Evolutionary conservation across 2,888 invertebrate species (phyloP).

Genomic region (Carabus problematicus): DNA sequence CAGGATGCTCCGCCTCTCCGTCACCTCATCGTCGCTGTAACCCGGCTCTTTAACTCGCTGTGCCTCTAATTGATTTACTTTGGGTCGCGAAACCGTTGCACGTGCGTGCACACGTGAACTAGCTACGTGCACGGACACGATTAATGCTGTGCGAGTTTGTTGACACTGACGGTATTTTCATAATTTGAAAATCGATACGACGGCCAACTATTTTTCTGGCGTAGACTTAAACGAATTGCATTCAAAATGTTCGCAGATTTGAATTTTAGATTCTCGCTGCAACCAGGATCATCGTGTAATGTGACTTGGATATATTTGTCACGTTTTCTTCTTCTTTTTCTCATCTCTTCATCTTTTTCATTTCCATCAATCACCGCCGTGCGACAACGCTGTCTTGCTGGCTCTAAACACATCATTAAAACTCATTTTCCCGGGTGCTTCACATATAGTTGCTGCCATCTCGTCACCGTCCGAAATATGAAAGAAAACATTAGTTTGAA

Average conservation of each 20-base stretch:
- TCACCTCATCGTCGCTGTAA: background rate
- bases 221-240: background rate
- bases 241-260: no score
- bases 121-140: background rate
- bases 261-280: no score
- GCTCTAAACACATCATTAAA: constrained; percentile 55
- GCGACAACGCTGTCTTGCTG: constrained; percentile 7
- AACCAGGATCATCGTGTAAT: no score
- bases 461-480: constrained; percentile 31
- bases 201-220: background rate
- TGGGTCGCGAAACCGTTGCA: constrained; percentile 8
- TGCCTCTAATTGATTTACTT: constrained; percentile 16
- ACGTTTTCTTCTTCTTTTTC: background rate
- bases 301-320: constrained; percentile 45
- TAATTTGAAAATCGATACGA: background rate
- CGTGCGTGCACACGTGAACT: constrained; percentile 9
- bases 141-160: no score
- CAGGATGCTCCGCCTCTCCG: constrained; percentile 11
- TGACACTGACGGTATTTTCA: no score
- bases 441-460: constrained; percentile 42
- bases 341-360: no score
- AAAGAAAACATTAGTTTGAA: constrained; percentile 32
- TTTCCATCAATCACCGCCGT: constrained; percentile 34
- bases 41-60: constrained; percentile 6
- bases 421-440: constrained; percentile 51